Base-by-base conservation (phyloP, 2,797 vertebrate genomes). In the Euthynnus affinis region DNA sequence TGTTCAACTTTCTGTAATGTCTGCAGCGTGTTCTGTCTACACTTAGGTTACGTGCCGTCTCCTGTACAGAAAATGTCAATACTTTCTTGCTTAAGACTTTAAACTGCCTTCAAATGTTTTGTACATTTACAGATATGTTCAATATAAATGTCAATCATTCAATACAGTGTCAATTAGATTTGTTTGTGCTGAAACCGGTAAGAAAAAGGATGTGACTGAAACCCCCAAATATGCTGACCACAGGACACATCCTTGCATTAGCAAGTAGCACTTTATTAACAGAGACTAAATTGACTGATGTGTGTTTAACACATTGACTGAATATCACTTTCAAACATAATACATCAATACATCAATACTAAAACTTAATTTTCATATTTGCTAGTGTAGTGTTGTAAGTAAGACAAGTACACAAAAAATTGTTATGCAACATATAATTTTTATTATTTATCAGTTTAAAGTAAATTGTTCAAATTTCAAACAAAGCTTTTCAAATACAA, bases 391-490 rank as follows among this genome's bases (percentile, higher is more conserved):
- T 8, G 1, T 53, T n/a, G 20, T 9, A 18, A 18, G 13, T 17
- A 23, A 53, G n/a, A 53, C 4, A 55, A 9, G 4, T 32, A n/a
- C 44, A 25, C 29, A 59, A 6, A 64, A 67, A 59, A 58, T 3
- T 20, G 9, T 6, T 15, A 20, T 29, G 62, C n/a, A 61, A 15
- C 8, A 72, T 25, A 2, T 8, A 40, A 52, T 51, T 20, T 76
- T 71, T 51, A 81, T 75, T 79, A 83, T 84, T 81, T 84, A 86
- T 86, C 81, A 9, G 55, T 70, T 63, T 13, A 71, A 73, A 80
- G 25, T 46, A 78, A 73, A 75, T 57, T 12, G 58, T 65, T 70
- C 9, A 67, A 71, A 76, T 59, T 62, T 53, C 6, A 58, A 68
- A 60, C 25, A 62, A 63, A 66, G 17, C 6, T 17, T 49, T 57